Evolutionary conservation across 2,888 invertebrate species (phyloP), one percentile per base, ranked within the genome.

Genomic region (Drosophila paranaensis): DNA sequence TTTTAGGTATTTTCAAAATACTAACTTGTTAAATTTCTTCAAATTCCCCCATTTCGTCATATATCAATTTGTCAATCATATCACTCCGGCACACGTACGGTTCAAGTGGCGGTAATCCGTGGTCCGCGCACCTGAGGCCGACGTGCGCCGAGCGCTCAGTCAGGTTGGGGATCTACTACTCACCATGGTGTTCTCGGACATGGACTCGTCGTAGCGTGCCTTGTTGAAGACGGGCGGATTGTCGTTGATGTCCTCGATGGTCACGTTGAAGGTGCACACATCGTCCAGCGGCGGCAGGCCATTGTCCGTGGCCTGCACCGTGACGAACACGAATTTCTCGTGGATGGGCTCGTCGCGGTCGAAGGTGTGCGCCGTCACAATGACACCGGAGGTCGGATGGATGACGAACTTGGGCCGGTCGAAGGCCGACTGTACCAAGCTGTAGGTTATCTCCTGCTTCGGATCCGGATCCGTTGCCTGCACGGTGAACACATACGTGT

Each of bases 231-330:
- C 92, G 16, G 92, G 92, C 16, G 92, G 94, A 91, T 98, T 98
- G 92, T 99, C 99, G 93, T 99, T 99, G 90, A 97, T 95, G 93
- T 99, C 99, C 90, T 95, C 95, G 77, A 98, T 96, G 74, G 96
- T 95, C 62, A 98, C 97, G 94, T 96, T 97, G 92, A 99, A 97
- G 6, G 98, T 98, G 93, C 99, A 99, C 62, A 97, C 97, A 88
- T 98, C 98, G 84, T 97, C 97, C 60, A 99, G 93, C 54, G 96
- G 96, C 0, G 98, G 98, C 79, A 95, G 95, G 0, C 98, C 99
- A 92, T 98, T 97, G 93, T 99, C 99, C 66, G 96, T 97, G 0
- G 98, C 99, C 91, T 97, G 95, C 9, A 98, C 97, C 39, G 97
- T 98, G 56, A 97, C 94, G 90, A 97, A 97, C 13, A 94, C 95